Evolutionary conservation across 1,140 invertebrate genomes (phyloP).

Genomic region (Ceratina australensis): DNA sequence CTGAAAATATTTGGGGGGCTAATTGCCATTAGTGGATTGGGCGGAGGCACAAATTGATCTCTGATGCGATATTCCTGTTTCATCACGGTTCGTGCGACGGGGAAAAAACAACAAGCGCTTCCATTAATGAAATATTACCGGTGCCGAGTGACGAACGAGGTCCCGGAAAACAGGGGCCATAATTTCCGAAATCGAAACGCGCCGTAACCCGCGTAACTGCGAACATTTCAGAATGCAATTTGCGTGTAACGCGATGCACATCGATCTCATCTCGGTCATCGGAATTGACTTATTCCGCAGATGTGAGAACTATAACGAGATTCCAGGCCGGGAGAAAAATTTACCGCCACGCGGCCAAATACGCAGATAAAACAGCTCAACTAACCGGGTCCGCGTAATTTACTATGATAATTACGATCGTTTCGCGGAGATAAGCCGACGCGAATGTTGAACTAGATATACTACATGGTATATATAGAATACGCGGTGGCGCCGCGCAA

Average conservation of each 20-base stretch:
- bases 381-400: slow-evolving; percentile 5
- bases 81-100: too few relatives aligned
- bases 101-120: neutral
- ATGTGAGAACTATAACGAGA: neutral
- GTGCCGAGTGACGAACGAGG: neutral
- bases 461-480: too few relatives aligned
- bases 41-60: neutral
- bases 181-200: slow-evolving; percentile 6
- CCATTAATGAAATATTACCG: neutral
- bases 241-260: slow-evolving; percentile 1
- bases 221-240: slow-evolving; percentile 26
- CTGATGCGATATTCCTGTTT: neutral
- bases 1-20: neutral
- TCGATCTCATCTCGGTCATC: neutral
- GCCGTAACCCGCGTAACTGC: neutral
- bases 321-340: neutral
- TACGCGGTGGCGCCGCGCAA: neutral
- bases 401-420: slow-evolving; percentile 30
- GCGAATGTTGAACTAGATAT: neutral
- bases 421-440: slow-evolving; percentile 31
- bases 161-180: neutral
- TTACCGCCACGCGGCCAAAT: too few relatives aligned
- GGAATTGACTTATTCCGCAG: slow-evolving; percentile 32
- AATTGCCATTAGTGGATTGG: neutral
- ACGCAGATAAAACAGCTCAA: neutral